Evolutionary conservation across 2,113 vertebrate species (phyloP), one percentile per base, ranked within the genome.

Genomic region (Orientallactaga bullata): DNA sequence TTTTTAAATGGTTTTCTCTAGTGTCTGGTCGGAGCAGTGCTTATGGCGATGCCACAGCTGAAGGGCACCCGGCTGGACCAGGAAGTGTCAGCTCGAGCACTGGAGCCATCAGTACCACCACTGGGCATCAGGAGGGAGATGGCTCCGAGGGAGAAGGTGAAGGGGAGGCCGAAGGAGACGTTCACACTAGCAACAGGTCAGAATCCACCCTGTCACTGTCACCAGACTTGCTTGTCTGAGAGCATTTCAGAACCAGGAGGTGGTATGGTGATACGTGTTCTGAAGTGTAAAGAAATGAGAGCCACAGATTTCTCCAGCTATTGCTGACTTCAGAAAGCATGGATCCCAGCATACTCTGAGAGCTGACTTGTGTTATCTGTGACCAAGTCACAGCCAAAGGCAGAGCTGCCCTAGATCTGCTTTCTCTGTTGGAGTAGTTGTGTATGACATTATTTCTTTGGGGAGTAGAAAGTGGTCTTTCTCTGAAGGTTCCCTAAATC

Each of bases 81-180:
- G 99, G 99, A 94, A 99, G 99, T 0, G 97, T 99, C 97, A 99
- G 99, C 97, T 99, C 99, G 39, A 99, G 99, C 98, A 99, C 99
- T 0, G 99, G 99, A 0, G 99, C 99, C 63, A 99, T 99, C 98
- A 99, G 99, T 97, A 99, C 99, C 89, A 98, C 99, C 92, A 99
- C 99, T 0, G 99, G 99, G 71, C 99, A 99, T 97, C 99, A 99
- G 95, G 99, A 99, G 95, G 99, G 99, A 55, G 99, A 99, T 18
- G 99, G 99, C 13, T 99, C 99, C 0, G 98, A 99, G 95, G 98
- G 97, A 55, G 99, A 99, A 97, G 99, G 99, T 0, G 99, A 99
- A 97, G 99, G 97, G 4, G 99, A 99, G 95, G 98, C 98, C 0
- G 99, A 99, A 93, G 99, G 99, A 13, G 99, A 99, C 0, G 98